Evolutionary conservation across 2,797 vertebrate species (phyloP).

Genomic region (Acridotheres tristis): DNA sequence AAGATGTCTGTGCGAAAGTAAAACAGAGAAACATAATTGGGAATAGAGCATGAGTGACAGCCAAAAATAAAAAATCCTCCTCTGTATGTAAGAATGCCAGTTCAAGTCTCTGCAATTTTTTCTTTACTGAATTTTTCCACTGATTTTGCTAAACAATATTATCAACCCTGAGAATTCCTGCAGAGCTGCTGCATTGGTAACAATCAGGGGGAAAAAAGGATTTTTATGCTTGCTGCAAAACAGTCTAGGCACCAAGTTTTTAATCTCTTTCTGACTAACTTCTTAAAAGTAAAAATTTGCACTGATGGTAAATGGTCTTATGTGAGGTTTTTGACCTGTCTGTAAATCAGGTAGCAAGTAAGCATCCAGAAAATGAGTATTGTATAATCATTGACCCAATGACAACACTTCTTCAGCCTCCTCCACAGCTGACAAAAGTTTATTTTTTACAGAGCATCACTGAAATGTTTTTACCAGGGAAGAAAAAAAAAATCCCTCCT

Average conservation of each 20-base stretch:
- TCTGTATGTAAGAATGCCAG: not conserved
- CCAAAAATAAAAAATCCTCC: not conserved
- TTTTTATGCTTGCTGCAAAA: not conserved
- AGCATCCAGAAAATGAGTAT: not conserved
- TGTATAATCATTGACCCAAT: not conserved
- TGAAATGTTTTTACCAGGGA: not conserved
- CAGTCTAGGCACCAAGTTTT: not conserved
- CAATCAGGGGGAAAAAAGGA: not conserved
- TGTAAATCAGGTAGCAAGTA: not conserved
- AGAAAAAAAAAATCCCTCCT: not conserved
- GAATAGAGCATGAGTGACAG: not conserved
- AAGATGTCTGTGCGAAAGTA: not conserved
- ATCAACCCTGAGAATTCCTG: not conserved
- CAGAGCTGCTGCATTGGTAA: not conserved
- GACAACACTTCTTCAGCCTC: not conserved
- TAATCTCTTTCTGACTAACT: not conserved
- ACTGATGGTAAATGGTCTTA: not conserved
- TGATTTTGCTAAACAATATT: not conserved
- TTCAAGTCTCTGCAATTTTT: not conserved
- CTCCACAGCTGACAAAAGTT: not conserved
- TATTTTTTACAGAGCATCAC: not conserved
- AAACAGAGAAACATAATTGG: not conserved
- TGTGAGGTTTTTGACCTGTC: not conserved
- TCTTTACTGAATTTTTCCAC: not conserved
- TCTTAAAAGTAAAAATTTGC: not conserved